These are phyloP conservation scores for Abscondita cerata DNA, from an alignment of 2,888 invertebrate species.

Conservation along the genomic window DNA sequence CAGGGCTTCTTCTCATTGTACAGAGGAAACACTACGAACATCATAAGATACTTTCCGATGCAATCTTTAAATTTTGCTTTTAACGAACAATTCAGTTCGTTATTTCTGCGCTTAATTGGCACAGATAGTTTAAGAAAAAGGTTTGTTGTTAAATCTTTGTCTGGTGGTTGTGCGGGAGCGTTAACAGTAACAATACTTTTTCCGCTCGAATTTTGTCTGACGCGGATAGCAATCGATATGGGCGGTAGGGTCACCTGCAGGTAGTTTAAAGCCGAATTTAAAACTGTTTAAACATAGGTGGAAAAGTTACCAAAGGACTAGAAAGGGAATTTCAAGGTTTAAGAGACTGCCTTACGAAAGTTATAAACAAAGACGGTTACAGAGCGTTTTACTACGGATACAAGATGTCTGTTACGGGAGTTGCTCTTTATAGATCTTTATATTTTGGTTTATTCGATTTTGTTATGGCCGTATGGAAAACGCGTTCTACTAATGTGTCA, in stretches of 20 bases:
- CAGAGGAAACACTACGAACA: conserved; percentile 38
- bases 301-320: conserved; percentile 17
- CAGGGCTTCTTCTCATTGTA: conserved; percentile 35
- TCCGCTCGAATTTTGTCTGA: conserved; percentile 40
- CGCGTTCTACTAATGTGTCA: background rate
- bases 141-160: conserved; percentile 16
- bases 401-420: conserved; percentile 14
- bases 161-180: conserved; percentile 38
- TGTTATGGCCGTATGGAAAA: background rate
- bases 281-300: too few relatives aligned
- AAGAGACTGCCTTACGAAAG: conserved; percentile 19
- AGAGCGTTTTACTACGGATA: conserved; percentile 31
- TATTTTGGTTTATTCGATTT: conserved; percentile 36
- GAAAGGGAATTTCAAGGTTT: conserved; percentile 34
- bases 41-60: conserved; percentile 37
- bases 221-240: conserved; percentile 35
- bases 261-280: too few relatives aligned
- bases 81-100: conserved; percentile 19
- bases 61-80: conserved; percentile 41
- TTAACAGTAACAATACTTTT: conserved; percentile 26
- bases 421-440: conserved; percentile 29
- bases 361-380: conserved; percentile 27
- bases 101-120: background rate
- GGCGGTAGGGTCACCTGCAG: conserved; percentile 24
- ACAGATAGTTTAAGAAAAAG: background rate